These are phyloP conservation scores for Etheostoma spectabile DNA, from an alignment of 2,113 vertebrate genomes.

Conservation along the genomic window DNA sequence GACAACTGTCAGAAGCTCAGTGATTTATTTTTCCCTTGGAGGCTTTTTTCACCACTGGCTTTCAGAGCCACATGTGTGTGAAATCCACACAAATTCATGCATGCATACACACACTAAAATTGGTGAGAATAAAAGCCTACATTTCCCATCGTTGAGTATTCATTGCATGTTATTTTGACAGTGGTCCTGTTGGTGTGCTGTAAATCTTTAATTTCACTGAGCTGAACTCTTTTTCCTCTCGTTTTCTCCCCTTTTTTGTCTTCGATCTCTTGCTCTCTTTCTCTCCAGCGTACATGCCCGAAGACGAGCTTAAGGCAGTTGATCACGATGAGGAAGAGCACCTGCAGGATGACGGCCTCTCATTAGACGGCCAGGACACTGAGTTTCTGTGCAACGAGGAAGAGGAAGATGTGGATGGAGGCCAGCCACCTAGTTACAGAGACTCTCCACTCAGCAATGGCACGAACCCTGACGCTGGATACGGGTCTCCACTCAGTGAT, in stretches of 20 bases:
- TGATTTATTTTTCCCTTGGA: constrained; percentile 82
- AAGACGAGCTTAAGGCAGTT: constrained; percentile 96
- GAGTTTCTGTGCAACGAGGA: constrained; percentile 94
- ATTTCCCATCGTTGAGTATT: constrained; percentile 70
- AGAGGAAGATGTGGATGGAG: constrained; percentile 89
- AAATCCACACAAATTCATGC: constrained; percentile 69
- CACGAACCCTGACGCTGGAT: constrained; percentile 95
- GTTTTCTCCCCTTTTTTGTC: constrained; percentile 33
- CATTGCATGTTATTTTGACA: constrained; percentile 73
- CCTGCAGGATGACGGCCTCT: constrained; percentile 92
- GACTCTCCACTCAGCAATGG: constrained; percentile 96
- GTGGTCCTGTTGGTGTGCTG: constrained; percentile 70
- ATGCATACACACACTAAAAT: constrained; percentile 55
- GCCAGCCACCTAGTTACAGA: constrained; percentile 91
- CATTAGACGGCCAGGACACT: constrained; percentile 92
- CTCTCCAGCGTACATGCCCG: constrained; percentile 94
- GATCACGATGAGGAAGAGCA: constrained; percentile 90
- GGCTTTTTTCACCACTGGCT: constrained; percentile 79
- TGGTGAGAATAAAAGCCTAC: constrained; percentile 72
- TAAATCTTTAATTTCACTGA: constrained; percentile 79
- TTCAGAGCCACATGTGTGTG: constrained; percentile 78
- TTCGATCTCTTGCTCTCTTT: constrained; percentile 34
- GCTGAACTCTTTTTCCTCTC: constrained; percentile 72
- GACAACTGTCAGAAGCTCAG: constrained; percentile 80
- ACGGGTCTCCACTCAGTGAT: constrained; percentile 96